Evolutionary conservation across 2,797 vertebrate species (phyloP).

Genomic region (Pseudochirops cupreus): DNA sequence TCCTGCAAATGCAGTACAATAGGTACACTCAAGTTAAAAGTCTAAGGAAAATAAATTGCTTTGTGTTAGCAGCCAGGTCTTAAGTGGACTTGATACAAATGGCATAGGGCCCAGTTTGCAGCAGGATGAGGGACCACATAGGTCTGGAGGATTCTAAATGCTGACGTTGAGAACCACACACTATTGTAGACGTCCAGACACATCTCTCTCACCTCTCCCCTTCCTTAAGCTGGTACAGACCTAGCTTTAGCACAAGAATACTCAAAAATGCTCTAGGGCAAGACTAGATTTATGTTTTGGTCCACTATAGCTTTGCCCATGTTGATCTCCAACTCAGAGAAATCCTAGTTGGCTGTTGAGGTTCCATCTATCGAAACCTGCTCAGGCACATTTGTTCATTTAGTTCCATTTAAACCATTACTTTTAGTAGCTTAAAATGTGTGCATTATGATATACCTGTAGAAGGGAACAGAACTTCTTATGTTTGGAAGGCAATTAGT

Average conservation of each 20-base stretch:
- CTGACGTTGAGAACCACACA: not conserved
- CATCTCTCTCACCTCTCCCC: not conserved
- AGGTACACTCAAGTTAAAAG: slow-evolving; percentile 13
- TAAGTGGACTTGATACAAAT: slow-evolving; percentile 7
- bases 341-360: not conserved
- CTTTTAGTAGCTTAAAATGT: not conserved
- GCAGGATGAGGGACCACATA: not conserved
- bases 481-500: not conserved
- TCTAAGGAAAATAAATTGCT: not conserved
- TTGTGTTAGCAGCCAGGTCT: not conserved
- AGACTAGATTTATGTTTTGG: not conserved
- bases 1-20: not conserved
- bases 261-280: not conserved
- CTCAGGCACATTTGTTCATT: not conserved
- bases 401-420: not conserved
- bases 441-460: not conserved
- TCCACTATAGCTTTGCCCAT: not conserved
- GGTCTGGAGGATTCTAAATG: not conserved
- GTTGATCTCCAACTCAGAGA: not conserved
- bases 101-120: not conserved
- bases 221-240: not conserved
- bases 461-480: not conserved
- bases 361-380: not conserved
- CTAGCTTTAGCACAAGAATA: not conserved
- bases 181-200: not conserved